Base-by-base conservation (phyloP, 2,888 invertebrate species). In the Steinernema carpocapsae region DNA sequence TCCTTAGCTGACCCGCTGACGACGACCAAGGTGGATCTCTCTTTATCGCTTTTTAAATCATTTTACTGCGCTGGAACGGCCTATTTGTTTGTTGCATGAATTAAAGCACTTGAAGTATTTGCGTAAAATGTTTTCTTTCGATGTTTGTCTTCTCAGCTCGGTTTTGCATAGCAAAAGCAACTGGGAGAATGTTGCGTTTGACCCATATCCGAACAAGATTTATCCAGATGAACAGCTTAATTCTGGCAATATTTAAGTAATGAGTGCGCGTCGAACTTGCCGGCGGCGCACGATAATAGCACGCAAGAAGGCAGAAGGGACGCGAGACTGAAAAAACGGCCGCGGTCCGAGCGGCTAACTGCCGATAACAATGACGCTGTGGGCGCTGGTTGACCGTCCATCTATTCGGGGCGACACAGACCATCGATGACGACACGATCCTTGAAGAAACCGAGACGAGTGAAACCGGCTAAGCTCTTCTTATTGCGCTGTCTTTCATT, bases 381-480 rank as follows among this genome's bases (percentile, higher is more conserved):
- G 64, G 32, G 64, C 64, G 64, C 64, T 29, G 32, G 26, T 29
- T 64, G 64, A 64, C 64, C 64, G 64, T 64, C 64, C 64, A 22
- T 56, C 56, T 56, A 56, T 56, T 56, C 26, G 64, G 29, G 19
- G 64, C 64, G 64, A 64, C 64, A 32, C 64, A 64, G 64, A 64
- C 64, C 64, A 32, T 64, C 64, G 64, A 64, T 64, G 64, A 64
- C 64, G 64, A 64, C 64, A 64, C 64, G 64, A 29, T 64, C 64
- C 64, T 32, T 64, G 64, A 64, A 64, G 64, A 64, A 64, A 64
- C 64, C 64, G 29, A 64, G 64, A 32, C 64, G 64, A 64, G 64
- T 64, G 64, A 64, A 64, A 64, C 64, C 64, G 64, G 64, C 64
- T 64, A 64, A 64, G 64, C 64, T 64, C 64, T 64, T 64, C 64